phyloP scores from a whole-genome alignment of 2,888 invertebrate genomes.

The Drosophila rellima region DNA sequence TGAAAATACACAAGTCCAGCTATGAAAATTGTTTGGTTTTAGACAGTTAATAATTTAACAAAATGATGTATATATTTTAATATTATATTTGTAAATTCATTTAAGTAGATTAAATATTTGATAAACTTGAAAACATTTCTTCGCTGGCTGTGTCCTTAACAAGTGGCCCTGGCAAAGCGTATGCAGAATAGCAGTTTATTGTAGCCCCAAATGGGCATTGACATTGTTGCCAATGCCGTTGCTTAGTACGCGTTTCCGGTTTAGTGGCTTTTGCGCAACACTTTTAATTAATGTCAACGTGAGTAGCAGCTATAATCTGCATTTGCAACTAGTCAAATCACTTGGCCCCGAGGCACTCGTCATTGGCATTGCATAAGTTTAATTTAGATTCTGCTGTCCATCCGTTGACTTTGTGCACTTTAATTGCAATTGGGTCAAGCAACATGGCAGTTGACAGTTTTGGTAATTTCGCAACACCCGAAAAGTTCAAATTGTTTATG shows the following conservation, averaged over 20 bases:
- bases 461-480: constrained; percentile 14
- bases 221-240: constrained; percentile 15
- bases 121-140: no score
- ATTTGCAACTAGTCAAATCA: constrained; percentile 11
- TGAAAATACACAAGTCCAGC: no score
- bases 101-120: no score
- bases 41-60: neutral
- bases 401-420: constrained; percentile 37
- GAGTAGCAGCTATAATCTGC: constrained; percentile 17
- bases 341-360: constrained; percentile 19
- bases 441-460: constrained; percentile 29
- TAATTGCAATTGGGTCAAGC: constrained; percentile 45
- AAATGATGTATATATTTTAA: no score
- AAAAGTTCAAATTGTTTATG: constrained; percentile 48
- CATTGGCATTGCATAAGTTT: constrained; percentile 61
- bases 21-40: neutral
- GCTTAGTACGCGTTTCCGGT: constrained; percentile 42
- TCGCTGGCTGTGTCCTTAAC: constrained; percentile 30
- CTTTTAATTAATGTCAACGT: constrained; percentile 76
- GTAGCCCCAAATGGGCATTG: constrained; percentile 23
- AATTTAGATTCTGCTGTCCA: constrained; percentile 36
- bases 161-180: constrained; percentile 31
- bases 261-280: constrained; percentile 65
- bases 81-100: no score
- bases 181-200: neutral